These are phyloP conservation scores for Tolmerus cingulatus DNA, from an alignment of 2,888 invertebrate genomes.

Conservation along the genomic window DNA sequence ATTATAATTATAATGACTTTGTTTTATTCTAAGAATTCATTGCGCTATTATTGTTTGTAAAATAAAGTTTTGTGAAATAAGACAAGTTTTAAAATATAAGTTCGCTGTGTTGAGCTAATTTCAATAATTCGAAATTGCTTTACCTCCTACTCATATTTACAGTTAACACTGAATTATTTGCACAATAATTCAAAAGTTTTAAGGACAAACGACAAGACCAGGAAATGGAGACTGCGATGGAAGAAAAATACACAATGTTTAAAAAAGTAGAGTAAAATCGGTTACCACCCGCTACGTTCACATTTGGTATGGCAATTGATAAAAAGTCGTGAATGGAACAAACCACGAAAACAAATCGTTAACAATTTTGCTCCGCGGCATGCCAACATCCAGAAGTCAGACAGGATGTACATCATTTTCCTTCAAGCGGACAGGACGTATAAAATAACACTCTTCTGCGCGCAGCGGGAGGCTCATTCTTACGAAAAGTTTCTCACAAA, in stretches of 20 bases:
- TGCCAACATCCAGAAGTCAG: conserved; percentile 41
- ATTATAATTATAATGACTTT: too few species aligned
- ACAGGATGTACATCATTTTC: conserved; percentile 41
- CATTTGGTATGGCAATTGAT: conserved; percentile 38
- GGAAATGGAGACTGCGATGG: neutral
- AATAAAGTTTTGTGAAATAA: too few species aligned
- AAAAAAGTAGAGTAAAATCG: conserved; percentile 25
- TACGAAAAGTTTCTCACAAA: conserved; percentile 38
- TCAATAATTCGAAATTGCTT: neutral
- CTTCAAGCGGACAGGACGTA: conserved; percentile 29
- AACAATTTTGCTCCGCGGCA: conserved; percentile 38
- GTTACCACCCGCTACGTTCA: conserved; percentile 28
- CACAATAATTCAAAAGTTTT: neutral
- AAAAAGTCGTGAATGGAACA: conserved; percentile 31
- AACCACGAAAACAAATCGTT: conserved; percentile 37
- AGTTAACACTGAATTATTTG: neutral
- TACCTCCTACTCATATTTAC: neutral
- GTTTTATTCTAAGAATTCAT: too few species aligned
- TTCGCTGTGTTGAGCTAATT: too few species aligned
- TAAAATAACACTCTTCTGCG: conserved; percentile 36
- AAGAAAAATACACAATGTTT: conserved; percentile 19
- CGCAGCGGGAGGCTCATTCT: conserved; percentile 39
- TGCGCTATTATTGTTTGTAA: too few species aligned
- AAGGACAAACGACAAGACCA: conserved; percentile 5
- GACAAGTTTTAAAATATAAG: too few species aligned